These are phyloP conservation scores for Brachylomia viminalis DNA, from an alignment of 2,888 invertebrate species.

Conservation along the genomic window DNA sequence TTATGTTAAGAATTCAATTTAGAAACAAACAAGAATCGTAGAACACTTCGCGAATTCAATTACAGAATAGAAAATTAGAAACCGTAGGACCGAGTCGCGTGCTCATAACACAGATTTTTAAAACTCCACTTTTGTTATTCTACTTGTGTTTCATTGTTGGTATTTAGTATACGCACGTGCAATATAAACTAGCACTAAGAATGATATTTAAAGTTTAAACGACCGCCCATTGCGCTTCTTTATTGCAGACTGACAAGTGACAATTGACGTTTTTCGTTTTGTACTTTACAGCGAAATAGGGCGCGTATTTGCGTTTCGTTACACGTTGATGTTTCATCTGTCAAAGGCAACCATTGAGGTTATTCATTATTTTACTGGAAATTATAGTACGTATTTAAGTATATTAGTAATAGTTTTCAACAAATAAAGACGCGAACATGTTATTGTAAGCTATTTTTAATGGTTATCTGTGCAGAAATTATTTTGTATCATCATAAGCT, in stretches of 20 bases:
- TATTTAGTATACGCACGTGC: conserved; percentile 73
- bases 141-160: conserved; percentile 84
- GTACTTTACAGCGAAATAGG: conserved; percentile 59
- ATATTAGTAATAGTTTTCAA: background rate
- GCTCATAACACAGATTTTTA: conserved; percentile 76
- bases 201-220: conserved; percentile 60
- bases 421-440: rapidly evolving
- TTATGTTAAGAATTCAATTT: conserved; percentile 51
- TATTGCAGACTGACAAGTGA: conserved; percentile 73
- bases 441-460: rapidly evolving
- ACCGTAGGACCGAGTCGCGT: conserved; percentile 69
- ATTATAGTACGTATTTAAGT: background rate
- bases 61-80: conserved; percentile 74
- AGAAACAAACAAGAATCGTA: conserved; percentile 50
- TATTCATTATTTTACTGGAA: background rate
- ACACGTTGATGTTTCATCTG: conserved; percentile 19
- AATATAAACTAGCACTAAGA: conserved; percentile 76
- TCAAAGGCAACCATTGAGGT: conserved; percentile 13
- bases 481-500: background rate
- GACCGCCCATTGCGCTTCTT: conserved; percentile 75
- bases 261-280: conserved; percentile 54
- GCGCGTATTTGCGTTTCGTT: conserved; percentile 71
- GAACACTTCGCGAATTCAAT: conserved; percentile 68
- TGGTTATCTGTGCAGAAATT: too few relatives aligned
- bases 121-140: conserved; percentile 74